Conservation (phyloP, 1,140 invertebrate genomes). For the Aphaenogaster ashmeadi region DNA sequence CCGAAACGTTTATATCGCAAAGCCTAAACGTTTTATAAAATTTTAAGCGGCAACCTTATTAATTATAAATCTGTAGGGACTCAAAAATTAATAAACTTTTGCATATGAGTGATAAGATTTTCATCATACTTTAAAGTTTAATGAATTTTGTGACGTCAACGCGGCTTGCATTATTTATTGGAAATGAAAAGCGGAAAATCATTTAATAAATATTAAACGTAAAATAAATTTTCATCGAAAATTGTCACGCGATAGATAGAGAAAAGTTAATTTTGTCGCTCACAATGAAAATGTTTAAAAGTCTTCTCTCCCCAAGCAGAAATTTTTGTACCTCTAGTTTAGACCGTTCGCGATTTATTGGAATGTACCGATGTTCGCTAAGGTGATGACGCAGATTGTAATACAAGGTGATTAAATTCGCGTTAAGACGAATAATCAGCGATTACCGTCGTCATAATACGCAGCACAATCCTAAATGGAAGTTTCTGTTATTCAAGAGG, state of each 20-base stretch:
- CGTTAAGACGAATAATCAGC: constrained; percentile 43
- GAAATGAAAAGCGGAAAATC: constrained; percentile 4
- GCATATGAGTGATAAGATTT: constrained; percentile 17
- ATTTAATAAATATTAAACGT: constrained; percentile 31
- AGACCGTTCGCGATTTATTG: neutral
- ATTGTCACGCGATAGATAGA: neutral
- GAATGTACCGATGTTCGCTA: neutral
- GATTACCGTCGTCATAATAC: neutral
- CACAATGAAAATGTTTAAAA: neutral
- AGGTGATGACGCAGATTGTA: neutral
- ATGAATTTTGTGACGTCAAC: constrained; percentile 10
- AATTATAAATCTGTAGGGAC: constrained; percentile 4
- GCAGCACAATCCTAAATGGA: constrained; percentile 8
- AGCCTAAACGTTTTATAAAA: neutral
- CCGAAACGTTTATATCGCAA: neutral
- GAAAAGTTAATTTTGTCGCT: neutral
- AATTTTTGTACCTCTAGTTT: neutral
- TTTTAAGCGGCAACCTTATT: neutral
- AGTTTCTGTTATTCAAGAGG: constrained; percentile 18
- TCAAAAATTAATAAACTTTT: constrained; percentile 44
- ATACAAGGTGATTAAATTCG: constrained; percentile 7
- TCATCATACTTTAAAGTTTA: constrained; percentile 16
- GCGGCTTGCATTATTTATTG: constrained; percentile 15
- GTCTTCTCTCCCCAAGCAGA: neutral
- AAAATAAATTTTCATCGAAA: constrained; percentile 10